A percentile compares a stretch with the other conserved stretches of the same genome.
These are phyloP conservation scores for Goniozus legneri DNA, from an alignment of 1,140 invertebrate genomes.

Conservation along the genomic window DNA sequence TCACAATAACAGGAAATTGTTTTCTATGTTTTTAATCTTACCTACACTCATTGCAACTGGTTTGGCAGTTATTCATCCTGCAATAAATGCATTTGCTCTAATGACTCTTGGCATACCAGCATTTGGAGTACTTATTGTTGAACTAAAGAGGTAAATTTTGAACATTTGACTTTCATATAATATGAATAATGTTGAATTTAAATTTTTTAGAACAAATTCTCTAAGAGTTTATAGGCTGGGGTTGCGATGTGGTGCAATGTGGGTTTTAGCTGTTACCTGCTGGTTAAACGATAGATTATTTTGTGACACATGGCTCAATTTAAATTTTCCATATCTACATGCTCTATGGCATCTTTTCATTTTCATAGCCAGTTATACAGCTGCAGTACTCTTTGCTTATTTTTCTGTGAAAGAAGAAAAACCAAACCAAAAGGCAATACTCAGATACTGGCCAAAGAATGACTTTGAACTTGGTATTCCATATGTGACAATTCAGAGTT, in stretches of 20 bases:
- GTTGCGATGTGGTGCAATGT: slow-evolving; percentile 63
- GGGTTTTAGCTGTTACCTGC: slow-evolving; percentile 67
- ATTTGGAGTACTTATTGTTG: slow-evolving; percentile 62
- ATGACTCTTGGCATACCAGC: slow-evolving; percentile 72
- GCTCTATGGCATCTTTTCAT: slow-evolving; percentile 79
- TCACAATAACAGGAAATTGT: slow-evolving; percentile 61
- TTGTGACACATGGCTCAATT: slow-evolving; percentile 71
- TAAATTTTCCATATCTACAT: slow-evolving; percentile 77
- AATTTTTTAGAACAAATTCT: slow-evolving; percentile 60
- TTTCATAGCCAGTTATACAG: slow-evolving; percentile 72
- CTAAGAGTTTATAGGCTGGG: slow-evolving; percentile 65
- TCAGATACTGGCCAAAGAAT: slow-evolving; percentile 73
- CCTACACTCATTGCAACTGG: slow-evolving; percentile 64
- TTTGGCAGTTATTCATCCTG: slow-evolving; percentile 68
- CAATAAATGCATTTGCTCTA: slow-evolving; percentile 73
- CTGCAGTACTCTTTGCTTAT: slow-evolving; percentile 73
- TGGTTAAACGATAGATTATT: slow-evolving; percentile 77
- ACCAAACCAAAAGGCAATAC: slow-evolving; percentile 65
- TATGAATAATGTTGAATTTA: not conserved
- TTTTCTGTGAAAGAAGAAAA: slow-evolving; percentile 70
- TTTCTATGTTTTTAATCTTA: slow-evolving; percentile 55
- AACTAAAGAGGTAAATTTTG: slow-evolving; percentile 61
- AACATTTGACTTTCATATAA: not conserved
- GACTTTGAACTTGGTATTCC: slow-evolving; percentile 73
- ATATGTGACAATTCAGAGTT: slow-evolving; percentile 65